A percentile compares a stretch with the other conserved stretches of the same genome.
phyloP scores from a whole-genome alignment of 2,113 vertebrate species.

The Platysteira castanea region DNA sequence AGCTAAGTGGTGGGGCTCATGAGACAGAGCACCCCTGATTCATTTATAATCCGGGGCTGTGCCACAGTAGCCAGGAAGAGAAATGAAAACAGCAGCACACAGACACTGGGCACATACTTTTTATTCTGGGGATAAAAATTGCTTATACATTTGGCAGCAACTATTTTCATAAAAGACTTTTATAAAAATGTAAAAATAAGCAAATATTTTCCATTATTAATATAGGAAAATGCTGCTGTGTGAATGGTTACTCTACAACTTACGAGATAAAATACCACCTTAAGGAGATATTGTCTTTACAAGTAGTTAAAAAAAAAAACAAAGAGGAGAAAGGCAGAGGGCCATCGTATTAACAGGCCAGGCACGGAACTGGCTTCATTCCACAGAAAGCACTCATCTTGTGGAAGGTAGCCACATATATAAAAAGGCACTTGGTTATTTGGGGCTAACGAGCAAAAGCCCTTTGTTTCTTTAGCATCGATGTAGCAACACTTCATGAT shows the following conservation, averaged over 20 bases:
- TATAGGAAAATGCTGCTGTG: slow-evolving; percentile 63
- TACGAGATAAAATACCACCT: slow-evolving; percentile 57
- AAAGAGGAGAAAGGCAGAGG: slow-evolving; percentile 35
- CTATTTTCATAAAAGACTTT: slow-evolving; percentile 67
- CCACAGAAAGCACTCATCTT: slow-evolving; percentile 34
- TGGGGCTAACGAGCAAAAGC: slow-evolving; percentile 3
- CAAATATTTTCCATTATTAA: slow-evolving; percentile 67
- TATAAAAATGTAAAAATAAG: slow-evolving; percentile 71
- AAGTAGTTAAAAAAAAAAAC: slow-evolving; percentile 54
- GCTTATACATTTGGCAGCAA: slow-evolving; percentile 64
- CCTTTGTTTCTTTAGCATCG: slow-evolving; percentile 31
- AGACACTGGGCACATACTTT: not conserved
- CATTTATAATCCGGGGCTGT: fast-evolving
- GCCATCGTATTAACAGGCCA: slow-evolving; percentile 16
- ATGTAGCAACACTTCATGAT: slow-evolving; percentile 45
- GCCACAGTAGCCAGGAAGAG: fast-evolving
- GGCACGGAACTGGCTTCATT: not conserved
- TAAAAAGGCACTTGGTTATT: slow-evolving; percentile 61
- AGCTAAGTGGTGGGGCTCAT: fast-evolving
- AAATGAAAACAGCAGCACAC: not conserved
- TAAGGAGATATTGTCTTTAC: slow-evolving; percentile 64
- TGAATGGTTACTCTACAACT: slow-evolving; percentile 64
- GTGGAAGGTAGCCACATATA: slow-evolving; percentile 25
- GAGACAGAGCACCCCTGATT: not conserved
- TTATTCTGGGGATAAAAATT: slow-evolving; percentile 66